phyloP scores from a whole-genome alignment of 1,140 invertebrate species.

The Drosophila melanogaster region Release_6_plus_ISO1_MT NC_004354.4:15593001-15593500 shows the following conservation, averaged over 20 bases:
- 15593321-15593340: conserved; percentile 39
- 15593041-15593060: conserved; percentile 17
- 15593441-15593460: conserved; percentile 24
- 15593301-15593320: conserved; percentile 76
- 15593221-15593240: conserved; percentile 1
- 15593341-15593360: conserved; percentile 13
- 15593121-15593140: neutral
- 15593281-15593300: conserved; percentile 40
- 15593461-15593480: conserved; percentile 8
- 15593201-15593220: conserved; percentile 19
- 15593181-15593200: conserved; percentile 14
- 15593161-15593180: conserved; percentile 32
- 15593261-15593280: conserved; percentile 10
- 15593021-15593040: neutral
- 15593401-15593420: conserved; percentile 20
- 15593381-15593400: conserved; percentile 64
- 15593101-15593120: neutral
- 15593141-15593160: neutral
- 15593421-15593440: conserved; percentile 15
- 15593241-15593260: conserved; percentile 22
- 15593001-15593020: conserved; percentile 32
- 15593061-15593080: conserved; percentile 11
- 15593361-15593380: conserved; percentile 70
- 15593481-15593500: conserved; percentile 10
- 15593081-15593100: neutral